Evolutionary conservation across 2,797 vertebrate species (phyloP).

Genomic region (Mustela erminea): DNA sequence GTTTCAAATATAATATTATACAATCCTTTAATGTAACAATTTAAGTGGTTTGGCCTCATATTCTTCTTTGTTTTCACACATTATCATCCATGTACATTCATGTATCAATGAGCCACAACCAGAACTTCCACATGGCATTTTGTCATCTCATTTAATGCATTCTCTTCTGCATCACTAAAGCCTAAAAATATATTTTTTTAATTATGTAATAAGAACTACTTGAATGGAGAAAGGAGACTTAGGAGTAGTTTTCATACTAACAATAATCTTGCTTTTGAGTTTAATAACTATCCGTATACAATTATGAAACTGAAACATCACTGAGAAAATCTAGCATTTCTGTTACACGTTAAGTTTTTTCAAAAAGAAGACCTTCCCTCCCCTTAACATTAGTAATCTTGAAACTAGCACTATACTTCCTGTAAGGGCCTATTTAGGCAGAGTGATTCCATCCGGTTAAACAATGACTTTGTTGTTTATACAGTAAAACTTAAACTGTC

Average conservation of each 20-base stretch:
- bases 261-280: background rate
- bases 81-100: background rate
- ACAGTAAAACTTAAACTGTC: too few species aligned
- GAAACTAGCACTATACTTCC: background rate
- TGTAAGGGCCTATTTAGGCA: too few species aligned
- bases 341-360: background rate
- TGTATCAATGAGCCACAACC: background rate
- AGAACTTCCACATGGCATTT: background rate
- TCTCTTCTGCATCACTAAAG: background rate
- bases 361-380: background rate
- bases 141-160: constrained; percentile 6
- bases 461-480: too few species aligned
- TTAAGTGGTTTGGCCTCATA: background rate
- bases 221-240: background rate
- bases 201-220: background rate
- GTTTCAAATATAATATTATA: constrained; percentile 30
- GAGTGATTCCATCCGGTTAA: too few species aligned
- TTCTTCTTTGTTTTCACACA: background rate
- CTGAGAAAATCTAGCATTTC: constrained; percentile 14
- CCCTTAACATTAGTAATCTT: background rate
- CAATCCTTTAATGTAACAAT: background rate
- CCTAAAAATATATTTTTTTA: background rate
- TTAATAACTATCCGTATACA: background rate
- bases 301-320: background rate
- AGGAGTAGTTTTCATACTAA: background rate